phyloP scores from a whole-genome alignment of 2,888 invertebrate genomes.

The Protodeltote pygarga region DNA sequence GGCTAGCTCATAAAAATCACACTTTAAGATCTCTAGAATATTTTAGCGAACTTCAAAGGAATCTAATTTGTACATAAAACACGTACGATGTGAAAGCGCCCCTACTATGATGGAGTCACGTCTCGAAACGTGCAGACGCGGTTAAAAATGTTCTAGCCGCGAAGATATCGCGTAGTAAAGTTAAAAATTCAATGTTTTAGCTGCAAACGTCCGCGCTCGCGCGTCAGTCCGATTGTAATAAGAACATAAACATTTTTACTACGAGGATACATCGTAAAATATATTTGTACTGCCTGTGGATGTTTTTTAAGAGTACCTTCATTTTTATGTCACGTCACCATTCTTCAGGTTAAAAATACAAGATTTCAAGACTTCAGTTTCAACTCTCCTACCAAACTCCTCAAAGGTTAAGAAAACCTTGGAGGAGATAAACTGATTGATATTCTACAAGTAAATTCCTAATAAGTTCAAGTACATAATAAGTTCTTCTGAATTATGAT shows the following conservation, averaged over 20 bases:
- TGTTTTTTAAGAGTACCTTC: constrained; percentile 14
- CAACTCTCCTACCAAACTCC: not conserved
- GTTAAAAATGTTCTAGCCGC: constrained; percentile 65
- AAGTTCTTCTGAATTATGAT: too few species aligned
- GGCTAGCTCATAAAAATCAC: constrained; percentile 5
- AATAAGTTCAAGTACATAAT: too few species aligned
- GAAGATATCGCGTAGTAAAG: constrained; percentile 57
- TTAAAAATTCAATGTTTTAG: constrained; percentile 73
- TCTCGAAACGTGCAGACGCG: constrained; percentile 64
- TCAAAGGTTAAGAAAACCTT: not conserved
- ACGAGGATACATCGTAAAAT: constrained; percentile 35
- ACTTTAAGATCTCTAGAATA: constrained; percentile 9
- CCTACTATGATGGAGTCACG: constrained; percentile 62
- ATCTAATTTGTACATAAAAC: constrained; percentile 26
- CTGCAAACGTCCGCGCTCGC: constrained; percentile 39
- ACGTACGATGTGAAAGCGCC: constrained; percentile 48
- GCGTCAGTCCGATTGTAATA: constrained; percentile 50
- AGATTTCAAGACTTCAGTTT: not conserved
- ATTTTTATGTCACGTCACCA: constrained; percentile 29
- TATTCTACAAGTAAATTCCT: too few species aligned
- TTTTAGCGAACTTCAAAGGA: constrained; percentile 32
- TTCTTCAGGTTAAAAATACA: not conserved
- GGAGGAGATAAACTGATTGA: too few species aligned
- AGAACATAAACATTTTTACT: constrained; percentile 46
- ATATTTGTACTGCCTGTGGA: constrained; percentile 12